Conservation (phyloP, 2,113 vertebrate species). For the Erythrocercus mccallii region DNA sequence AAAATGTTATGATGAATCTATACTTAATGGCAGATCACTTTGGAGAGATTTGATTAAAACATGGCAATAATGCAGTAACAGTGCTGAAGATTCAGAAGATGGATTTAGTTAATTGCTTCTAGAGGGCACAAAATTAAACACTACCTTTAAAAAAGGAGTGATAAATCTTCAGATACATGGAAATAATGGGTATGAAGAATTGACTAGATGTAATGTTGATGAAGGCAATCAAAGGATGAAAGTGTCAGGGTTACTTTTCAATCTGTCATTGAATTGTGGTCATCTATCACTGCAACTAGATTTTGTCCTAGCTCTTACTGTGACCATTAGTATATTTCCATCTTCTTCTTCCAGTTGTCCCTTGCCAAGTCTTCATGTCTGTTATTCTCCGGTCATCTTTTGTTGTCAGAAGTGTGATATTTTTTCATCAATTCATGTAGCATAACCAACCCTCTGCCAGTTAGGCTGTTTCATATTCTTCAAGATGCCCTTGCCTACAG, state of each 20-base stretch:
- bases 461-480: background rate
- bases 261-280: background rate
- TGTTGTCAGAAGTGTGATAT: background rate
- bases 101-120: conserved; percentile 44
- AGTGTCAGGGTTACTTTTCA: conserved; percentile 15
- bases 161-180: conserved; percentile 1
- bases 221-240: conserved; percentile 18
- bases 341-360: background rate
- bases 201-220: conserved; percentile 22
- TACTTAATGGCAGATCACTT: background rate
- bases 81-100: background rate
- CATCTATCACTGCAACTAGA: background rate
- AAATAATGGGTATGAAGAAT: conserved; percentile 6
- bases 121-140: conserved; percentile 34
- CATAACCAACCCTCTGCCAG: background rate
- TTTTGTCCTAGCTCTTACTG: background rate
- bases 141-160: conserved; percentile 33
- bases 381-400: accelerated
- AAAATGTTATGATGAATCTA: background rate
- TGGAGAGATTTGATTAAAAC: background rate
- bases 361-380: background rate
- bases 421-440: background rate
- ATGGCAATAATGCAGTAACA: background rate
- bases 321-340: background rate
- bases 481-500: background rate